Conservation (phyloP, 2,888 invertebrate genomes). For the Plagodis dolabraria region DNA sequence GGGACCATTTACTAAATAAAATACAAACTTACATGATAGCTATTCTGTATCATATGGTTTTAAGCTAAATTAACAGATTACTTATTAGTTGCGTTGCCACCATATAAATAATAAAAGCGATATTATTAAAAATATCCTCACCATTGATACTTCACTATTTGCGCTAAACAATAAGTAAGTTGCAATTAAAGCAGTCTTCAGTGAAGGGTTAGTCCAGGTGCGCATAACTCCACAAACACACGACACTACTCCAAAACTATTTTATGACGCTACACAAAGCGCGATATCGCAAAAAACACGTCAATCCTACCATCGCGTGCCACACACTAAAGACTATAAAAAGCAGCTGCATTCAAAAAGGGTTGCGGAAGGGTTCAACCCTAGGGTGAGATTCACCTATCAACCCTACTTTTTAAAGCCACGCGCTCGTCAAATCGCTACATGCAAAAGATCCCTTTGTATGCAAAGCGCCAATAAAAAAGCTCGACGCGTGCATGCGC, state of each 20-base stretch:
- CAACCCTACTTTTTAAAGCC: slow-evolving; percentile 55
- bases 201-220: slow-evolving; percentile 20
- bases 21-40: neutral
- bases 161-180: no score
- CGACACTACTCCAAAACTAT: slow-evolving; percentile 15
- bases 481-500: slow-evolving; percentile 79
- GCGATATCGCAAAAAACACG: slow-evolving; percentile 33
- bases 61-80: no score
- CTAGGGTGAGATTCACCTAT: slow-evolving; percentile 33
- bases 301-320: slow-evolving; percentile 58
- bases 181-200: no score
- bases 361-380: slow-evolving; percentile 73
- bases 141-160: no score
- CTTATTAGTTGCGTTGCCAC: no score
- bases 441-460: slow-evolving; percentile 57
- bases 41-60: no score
- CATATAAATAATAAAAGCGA: no score
- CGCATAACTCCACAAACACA: slow-evolving; percentile 15
- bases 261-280: slow-evolving; percentile 25
- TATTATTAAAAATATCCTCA: no score
- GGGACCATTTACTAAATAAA: slow-evolving; percentile 1
- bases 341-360: slow-evolving; percentile 75
- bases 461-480: slow-evolving; percentile 80
- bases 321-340: slow-evolving; percentile 61
- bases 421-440: slow-evolving; percentile 40